Evolutionary conservation across 2,113 vertebrate species (phyloP).

Genomic region (Porphyrio hochstetteri): DNA sequence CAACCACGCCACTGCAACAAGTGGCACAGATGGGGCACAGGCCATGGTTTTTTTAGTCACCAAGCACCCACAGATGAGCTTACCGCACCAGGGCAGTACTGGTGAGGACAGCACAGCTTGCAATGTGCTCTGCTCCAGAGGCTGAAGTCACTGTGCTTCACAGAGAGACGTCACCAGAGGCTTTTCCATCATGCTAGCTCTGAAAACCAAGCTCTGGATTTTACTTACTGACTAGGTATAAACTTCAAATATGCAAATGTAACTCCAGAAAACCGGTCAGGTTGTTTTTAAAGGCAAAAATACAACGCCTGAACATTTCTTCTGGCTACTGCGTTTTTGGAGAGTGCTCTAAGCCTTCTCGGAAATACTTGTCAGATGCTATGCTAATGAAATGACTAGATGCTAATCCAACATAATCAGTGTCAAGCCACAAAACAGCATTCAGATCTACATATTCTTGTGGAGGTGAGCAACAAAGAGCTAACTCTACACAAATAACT

Average conservation of each 20-base stretch:
- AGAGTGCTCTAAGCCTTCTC: not conserved
- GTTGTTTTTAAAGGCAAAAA: not conserved
- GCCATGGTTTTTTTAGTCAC: too few species aligned
- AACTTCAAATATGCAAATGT: not conserved
- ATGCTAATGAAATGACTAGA: not conserved
- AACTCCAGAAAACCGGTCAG: not conserved
- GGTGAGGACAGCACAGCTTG: not conserved
- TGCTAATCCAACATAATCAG: not conserved
- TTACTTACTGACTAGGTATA: not conserved
- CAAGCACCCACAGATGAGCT: not conserved
- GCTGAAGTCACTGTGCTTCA: not conserved
- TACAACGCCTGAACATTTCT: not conserved
- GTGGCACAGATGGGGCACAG: not conserved
- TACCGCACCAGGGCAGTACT: not conserved
- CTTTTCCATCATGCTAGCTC: not conserved
- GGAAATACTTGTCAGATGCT: not conserved
- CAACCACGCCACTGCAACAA: accelerated
- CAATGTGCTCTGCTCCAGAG: accelerated
- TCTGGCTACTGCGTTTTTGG: not conserved
- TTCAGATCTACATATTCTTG: not conserved
- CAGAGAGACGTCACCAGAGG: accelerated
- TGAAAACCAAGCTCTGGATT: not conserved
- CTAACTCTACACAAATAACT: not conserved
- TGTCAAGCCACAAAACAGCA: not conserved
- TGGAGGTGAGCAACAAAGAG: not conserved